Percentiles rank a stretch among this genome's conserved stretches.
Conservation (phyloP, 2,113 vertebrate genomes). For the Ictidomys tridecemlineatus region DNA sequence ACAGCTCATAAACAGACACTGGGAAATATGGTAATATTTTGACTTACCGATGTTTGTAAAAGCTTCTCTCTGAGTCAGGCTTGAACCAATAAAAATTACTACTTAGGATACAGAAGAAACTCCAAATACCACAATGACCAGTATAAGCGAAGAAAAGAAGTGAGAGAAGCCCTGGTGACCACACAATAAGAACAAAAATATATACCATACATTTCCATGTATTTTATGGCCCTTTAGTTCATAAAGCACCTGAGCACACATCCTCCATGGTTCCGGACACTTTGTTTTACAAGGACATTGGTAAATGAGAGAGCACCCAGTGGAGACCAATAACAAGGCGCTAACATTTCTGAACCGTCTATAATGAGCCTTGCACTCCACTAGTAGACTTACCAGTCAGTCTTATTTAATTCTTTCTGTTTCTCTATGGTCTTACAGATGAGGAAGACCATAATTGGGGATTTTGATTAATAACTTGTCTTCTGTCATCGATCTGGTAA, state of each 20-base stretch:
- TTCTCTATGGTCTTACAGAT: neutral
- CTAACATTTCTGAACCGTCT: neutral
- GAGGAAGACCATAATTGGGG: neutral
- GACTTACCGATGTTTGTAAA: neutral
- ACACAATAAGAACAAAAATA: neutral
- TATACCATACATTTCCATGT: neutral
- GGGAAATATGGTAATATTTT: slow-evolving; percentile 29
- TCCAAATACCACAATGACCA: neutral
- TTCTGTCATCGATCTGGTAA: neutral
- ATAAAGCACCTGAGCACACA: neutral
- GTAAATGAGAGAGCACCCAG: neutral
- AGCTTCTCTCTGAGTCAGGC: neutral
- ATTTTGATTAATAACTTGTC: neutral
- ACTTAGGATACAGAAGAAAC: neutral
- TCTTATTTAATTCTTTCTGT: neutral
- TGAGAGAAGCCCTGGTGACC: neutral
- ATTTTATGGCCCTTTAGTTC: neutral
- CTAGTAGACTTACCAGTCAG: neutral
- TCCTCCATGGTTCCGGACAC: neutral
- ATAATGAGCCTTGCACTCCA: neutral
- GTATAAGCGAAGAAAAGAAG: neutral
- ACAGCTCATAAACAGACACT: neutral
- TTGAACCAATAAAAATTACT: slow-evolving; percentile 1
- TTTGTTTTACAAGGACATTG: neutral
- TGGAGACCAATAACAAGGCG: neutral